Conservation (phyloP, 2,888 invertebrate species). For the Trichacis sp. region DNA sequence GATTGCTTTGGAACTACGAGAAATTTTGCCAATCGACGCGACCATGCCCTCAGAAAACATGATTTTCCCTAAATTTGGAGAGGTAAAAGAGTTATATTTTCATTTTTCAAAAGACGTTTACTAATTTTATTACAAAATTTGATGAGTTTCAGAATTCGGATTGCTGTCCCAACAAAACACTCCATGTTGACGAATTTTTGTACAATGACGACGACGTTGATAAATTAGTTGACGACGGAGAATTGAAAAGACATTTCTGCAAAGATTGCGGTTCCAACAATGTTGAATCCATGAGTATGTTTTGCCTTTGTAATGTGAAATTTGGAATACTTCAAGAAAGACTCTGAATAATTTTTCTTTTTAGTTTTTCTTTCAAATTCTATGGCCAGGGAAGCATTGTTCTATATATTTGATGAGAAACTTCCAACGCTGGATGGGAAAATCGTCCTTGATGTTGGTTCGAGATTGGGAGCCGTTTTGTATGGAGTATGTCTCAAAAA, state of each 20-base stretch:
- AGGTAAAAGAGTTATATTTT: conserved; percentile 50
- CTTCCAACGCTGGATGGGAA: conserved; percentile 74
- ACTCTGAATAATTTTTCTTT: conserved; percentile 27
- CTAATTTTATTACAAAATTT: no score
- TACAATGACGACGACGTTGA: conserved; percentile 77
- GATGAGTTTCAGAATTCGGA: conserved; percentile 72
- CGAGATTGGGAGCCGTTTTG: conserved; percentile 77
- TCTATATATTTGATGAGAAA: conserved; percentile 75
- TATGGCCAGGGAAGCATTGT: conserved; percentile 73
- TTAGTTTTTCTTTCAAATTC: conserved; percentile 77
- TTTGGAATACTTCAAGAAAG: not conserved
- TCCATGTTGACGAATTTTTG: conserved; percentile 79
- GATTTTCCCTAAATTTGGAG: conserved; percentile 47
- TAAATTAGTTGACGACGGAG: conserved; percentile 70
- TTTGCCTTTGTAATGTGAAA: conserved; percentile 6
- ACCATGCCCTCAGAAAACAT: conserved; percentile 55
- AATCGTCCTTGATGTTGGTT: conserved; percentile 78
- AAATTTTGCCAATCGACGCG: conserved; percentile 50
- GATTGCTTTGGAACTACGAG: conserved; percentile 49
- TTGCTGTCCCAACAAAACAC: conserved; percentile 71
- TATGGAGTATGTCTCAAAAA: conserved; percentile 73
- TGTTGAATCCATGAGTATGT: conserved; percentile 70
- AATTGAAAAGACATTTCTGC: conserved; percentile 71
- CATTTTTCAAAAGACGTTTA: no score
- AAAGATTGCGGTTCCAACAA: conserved; percentile 71